Conservation (phyloP, 2,113 vertebrate genomes). For the Larimichthys crocea region DNA sequence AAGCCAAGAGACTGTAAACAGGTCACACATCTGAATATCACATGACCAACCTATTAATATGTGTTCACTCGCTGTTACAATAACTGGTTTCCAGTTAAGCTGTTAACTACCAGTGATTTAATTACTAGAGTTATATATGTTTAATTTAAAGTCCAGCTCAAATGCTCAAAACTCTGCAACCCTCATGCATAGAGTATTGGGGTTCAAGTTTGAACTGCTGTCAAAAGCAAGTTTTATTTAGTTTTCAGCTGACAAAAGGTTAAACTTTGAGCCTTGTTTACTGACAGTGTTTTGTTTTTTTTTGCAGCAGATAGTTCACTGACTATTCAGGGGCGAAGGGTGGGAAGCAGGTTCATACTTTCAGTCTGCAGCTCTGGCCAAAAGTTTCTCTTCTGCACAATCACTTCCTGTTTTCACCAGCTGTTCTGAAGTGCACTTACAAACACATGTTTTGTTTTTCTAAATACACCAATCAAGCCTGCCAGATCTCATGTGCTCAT, state of each 20-base stretch:
- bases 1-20: slow-evolving; percentile 23
- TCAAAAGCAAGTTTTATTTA: neutral
- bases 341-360: slow-evolving; percentile 47
- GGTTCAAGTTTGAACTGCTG: neutral
- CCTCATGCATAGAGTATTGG: neutral
- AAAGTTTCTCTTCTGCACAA: slow-evolving; percentile 82
- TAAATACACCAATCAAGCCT: slow-evolving; percentile 11
- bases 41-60: neutral
- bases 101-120: neutral
- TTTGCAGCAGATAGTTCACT: neutral
- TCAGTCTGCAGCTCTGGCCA: slow-evolving; percentile 54
- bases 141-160: neutral
- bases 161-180: neutral
- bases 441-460: slow-evolving; percentile 52
- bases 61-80: neutral
- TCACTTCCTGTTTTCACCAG: slow-evolving; percentile 83
- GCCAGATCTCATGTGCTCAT: neutral
- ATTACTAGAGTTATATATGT: neutral
- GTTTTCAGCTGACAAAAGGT: neutral
- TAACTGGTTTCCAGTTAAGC: neutral
- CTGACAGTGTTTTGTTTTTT: neutral
- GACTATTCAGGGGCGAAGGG: neutral
- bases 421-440: slow-evolving; percentile 61
- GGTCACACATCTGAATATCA: neutral
- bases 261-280: slow-evolving; percentile 5